phyloP scores from a whole-genome alignment of 92 coral and sea anemone species.

The Palythoa grandis region DNA sequence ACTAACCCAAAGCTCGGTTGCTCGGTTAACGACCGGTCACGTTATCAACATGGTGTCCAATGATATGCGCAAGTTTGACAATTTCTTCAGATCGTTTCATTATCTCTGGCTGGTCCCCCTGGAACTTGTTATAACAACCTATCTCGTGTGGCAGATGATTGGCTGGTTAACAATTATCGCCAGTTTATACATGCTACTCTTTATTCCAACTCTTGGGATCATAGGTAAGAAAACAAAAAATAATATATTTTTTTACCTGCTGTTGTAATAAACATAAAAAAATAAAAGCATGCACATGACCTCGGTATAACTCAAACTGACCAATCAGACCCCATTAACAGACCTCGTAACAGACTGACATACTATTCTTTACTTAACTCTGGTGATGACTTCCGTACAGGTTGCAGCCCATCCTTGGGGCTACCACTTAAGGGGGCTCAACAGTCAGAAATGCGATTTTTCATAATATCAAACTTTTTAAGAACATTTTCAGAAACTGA shows the following conservation, averaged over 20 bases:
- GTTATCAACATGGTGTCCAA: slow-evolving; percentile 39
- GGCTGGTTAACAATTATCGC: slow-evolving; percentile 33
- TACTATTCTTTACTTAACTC: no score
- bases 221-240: slow-evolving; percentile 24
- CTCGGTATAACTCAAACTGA: no score
- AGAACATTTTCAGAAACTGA: no score
- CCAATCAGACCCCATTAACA: no score
- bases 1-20: slow-evolving; percentile 32
- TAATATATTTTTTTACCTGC: neutral
- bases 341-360: no score
- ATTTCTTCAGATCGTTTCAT: slow-evolving; percentile 38
- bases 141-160: slow-evolving; percentile 35
- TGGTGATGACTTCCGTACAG: no score
- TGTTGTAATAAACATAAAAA: no score
- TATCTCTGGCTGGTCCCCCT: slow-evolving; percentile 43
- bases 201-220: slow-evolving; percentile 15
- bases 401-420: no score
- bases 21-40: slow-evolving; percentile 33
- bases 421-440: no score
- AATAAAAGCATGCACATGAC: no score
- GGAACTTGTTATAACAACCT: slow-evolving; percentile 26
- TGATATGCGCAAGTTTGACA: slow-evolving; percentile 34
- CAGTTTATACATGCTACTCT: slow-evolving; percentile 29
- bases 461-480: no score
- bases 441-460: no score